Evolutionary conservation across 1,140 invertebrate species (phyloP), one percentile per base, ranked within the genome.

Genomic region (Rhyzopertha dominica): DNA sequence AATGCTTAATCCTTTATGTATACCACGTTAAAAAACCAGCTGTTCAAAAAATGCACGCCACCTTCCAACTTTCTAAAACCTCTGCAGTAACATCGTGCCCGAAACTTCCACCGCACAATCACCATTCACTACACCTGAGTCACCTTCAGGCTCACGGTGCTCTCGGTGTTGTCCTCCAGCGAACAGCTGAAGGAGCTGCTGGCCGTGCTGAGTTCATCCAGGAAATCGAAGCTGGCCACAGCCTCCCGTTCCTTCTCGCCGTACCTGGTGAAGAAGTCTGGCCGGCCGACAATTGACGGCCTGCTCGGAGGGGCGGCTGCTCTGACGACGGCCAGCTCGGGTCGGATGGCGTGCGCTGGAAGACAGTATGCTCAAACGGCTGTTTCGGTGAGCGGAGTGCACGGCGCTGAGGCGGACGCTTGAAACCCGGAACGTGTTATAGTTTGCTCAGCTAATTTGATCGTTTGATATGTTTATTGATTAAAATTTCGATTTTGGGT

Each of bases 241-340:
- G 84, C 83, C 63, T 85, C 83, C 36, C 74, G 71, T 62, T 87
- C 84, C 55, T 83, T 80, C 45, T 84, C 81, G n/a, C 83, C 84
- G 67, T 78, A 87, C 46, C 84, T 75, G 22, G 84, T 78, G 72
- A 76, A 87, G 67, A 87, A 83, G 58, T 84, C 81, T 26, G 79
- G 74, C 24, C 84, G 73, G 46, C 80, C 82, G 53, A 87, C 79
- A 62, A 86, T 85, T 49, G 80, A 82, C 14, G 81, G 78, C 31
- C 81, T 69, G 44, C 53, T 24, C 12, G 47, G 29, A 4, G 63
- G 54, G 16, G 58, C 47, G 5, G 59, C 59, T 24, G 52, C 53
- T 58, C 48, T 75, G 66, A 68, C 75, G 58, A 71, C 72, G 50
- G 66, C 69, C 24, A 68, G 61, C 51, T 77, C 72, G 56, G 74